These are phyloP conservation scores for Cremastinae sp. DNA, from an alignment of 2,888 invertebrate genomes.

Conservation along the genomic window DNA sequence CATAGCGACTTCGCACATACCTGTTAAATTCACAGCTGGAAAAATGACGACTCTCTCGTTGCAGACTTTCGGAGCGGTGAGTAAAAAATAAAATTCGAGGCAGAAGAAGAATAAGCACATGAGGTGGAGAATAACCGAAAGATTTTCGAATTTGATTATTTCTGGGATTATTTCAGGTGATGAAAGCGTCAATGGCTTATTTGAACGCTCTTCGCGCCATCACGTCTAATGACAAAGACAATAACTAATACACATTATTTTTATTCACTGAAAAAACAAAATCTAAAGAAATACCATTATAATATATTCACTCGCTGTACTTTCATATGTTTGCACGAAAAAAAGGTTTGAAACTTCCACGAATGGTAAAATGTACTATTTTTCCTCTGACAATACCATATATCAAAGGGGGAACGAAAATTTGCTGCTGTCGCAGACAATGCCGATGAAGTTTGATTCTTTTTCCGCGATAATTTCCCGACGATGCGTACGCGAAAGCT, in stretches of 20 bases:
- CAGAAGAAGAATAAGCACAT: too few species aligned
- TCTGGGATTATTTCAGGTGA: slow-evolving; percentile 46
- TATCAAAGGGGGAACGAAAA: background rate
- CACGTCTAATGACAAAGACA: background rate
- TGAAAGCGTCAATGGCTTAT: slow-evolving; percentile 52
- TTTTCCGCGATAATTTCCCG: too few species aligned
- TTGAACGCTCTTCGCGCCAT: slow-evolving; percentile 52
- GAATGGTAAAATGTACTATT: background rate
- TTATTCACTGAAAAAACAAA: background rate
- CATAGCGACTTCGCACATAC: slow-evolving; percentile 52
- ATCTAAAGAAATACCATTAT: background rate
- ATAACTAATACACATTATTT: background rate
- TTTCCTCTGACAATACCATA: background rate
- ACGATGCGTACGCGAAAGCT: background rate
- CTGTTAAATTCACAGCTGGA: slow-evolving; percentile 55
- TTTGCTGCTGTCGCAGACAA: too few species aligned
- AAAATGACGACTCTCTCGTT: slow-evolving; percentile 62
- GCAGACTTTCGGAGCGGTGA: slow-evolving; percentile 61
- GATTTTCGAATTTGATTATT: background rate
- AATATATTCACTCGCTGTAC: background rate
- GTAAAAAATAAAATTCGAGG: slow-evolving; percentile 32
- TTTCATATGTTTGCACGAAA: too few species aligned
- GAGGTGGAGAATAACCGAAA: background rate
- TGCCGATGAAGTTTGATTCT: too few species aligned
- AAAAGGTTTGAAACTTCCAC: too few species aligned